phyloP scores from a whole-genome alignment of 1,140 invertebrate genomes.

The Elymnias hypermnestra region DNA sequence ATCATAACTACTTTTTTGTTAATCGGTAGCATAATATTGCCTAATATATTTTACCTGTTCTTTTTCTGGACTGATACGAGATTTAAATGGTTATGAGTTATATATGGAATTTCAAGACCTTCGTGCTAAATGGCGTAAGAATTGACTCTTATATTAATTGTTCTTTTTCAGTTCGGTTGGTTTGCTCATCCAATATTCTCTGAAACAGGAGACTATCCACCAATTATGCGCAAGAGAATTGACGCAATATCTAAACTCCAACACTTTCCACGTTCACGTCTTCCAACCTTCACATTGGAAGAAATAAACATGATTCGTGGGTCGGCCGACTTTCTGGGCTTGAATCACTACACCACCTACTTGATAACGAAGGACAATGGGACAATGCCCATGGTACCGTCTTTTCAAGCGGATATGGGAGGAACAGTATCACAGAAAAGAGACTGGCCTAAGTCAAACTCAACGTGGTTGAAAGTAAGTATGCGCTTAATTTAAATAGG shows the following conservation, averaged over 20 bases:
- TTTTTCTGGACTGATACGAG: too few relatives aligned
- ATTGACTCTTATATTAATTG: constrained; percentile 1
- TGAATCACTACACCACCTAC: constrained; percentile 78
- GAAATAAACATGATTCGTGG: constrained; percentile 71
- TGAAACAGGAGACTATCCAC: constrained; percentile 78
- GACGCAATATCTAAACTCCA: constrained; percentile 74
- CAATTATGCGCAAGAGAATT: constrained; percentile 75
- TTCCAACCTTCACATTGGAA: constrained; percentile 70
- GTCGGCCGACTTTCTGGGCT: constrained; percentile 75
- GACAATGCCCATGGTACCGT: constrained; percentile 35
- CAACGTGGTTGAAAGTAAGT: constrained; percentile 69
- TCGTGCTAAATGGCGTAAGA: too few relatives aligned
- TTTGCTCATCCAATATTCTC: constrained; percentile 79
- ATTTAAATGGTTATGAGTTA: too few relatives aligned
- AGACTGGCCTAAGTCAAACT: constrained; percentile 64
- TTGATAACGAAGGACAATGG: constrained; percentile 26
- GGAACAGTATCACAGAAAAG: constrained; percentile 40
- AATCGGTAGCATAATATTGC: too few relatives aligned
- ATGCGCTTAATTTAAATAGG: too few relatives aligned
- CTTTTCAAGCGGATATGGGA: constrained; percentile 52
- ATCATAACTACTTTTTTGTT: too few relatives aligned
- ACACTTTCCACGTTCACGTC: constrained; percentile 68
- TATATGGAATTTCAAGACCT: too few relatives aligned
- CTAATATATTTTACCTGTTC: neutral
- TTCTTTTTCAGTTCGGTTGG: constrained; percentile 77